Evolutionary conservation across 2,797 vertebrate genomes (phyloP).

Genomic region (Peromyscus nudipes): DNA sequence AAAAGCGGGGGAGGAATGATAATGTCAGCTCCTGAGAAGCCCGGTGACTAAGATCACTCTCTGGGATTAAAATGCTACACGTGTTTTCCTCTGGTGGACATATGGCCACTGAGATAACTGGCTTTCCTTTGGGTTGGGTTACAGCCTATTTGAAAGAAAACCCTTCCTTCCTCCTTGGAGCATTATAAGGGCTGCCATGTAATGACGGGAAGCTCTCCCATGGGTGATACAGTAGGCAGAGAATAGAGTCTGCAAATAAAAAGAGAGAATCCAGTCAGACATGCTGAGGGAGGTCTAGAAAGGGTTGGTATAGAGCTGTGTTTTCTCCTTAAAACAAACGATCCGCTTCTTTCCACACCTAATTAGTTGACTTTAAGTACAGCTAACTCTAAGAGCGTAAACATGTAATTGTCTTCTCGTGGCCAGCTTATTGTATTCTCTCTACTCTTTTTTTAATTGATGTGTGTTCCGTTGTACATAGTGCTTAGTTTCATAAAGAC

Average conservation of each 20-base stretch:
- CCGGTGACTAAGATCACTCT: constrained; percentile 30
- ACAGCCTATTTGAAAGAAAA: constrained; percentile 53
- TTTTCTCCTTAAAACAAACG: constrained; percentile 1
- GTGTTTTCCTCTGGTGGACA: constrained; percentile 39
- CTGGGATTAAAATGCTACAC: constrained; percentile 39
- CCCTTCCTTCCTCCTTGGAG: constrained; percentile 7
- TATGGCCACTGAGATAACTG: constrained; percentile 43
- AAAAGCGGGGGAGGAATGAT: constrained; percentile 40
- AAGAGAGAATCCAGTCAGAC: neutral
- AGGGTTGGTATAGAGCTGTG: neutral
- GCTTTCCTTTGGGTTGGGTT: constrained; percentile 53
- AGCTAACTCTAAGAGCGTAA: constrained; percentile 26
- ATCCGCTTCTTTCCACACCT: constrained; percentile 35
- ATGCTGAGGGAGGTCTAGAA: neutral
- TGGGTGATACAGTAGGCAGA: neutral
- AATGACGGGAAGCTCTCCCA: neutral
- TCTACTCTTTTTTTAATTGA: neutral
- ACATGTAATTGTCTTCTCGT: constrained; percentile 24
- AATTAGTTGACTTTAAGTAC: constrained; percentile 13
- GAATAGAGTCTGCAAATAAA: neutral
- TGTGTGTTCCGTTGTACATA: neutral
- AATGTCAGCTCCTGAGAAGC: constrained; percentile 58
- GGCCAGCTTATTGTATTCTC: neutral
- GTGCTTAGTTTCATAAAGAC: neutral
- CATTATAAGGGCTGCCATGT: neutral